Evolutionary conservation across 2,113 vertebrate species (phyloP), one percentile per base, ranked within the genome.

Genomic region (Plecturocebus donacophilus): DNA sequence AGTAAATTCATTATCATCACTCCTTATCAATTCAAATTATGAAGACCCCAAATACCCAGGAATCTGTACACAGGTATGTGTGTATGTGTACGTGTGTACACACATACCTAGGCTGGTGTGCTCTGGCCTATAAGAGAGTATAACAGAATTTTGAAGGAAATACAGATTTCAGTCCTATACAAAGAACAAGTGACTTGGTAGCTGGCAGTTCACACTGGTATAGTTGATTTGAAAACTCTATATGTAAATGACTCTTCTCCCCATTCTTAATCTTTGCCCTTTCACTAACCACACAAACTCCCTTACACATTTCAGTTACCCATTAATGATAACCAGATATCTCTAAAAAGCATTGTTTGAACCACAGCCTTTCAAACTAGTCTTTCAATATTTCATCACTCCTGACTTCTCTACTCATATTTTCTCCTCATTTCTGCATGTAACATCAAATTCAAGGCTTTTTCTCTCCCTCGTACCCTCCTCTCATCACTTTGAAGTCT

Each of bases 401-500:
- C 45, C 64, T 75, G 68, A 98, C 71, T 86, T 96, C 90, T 91
- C 45, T 86, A 95, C 77, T 93, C 87, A 71, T n/a, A 52, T 42
- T 82, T 83, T 42, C 21, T 49, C 42, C 83, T 79, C 73, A 52
- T 73, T 4, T 0, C 88, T 97, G 52, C 66, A 82, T 97, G 86
- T 95, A 19, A 68, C 96, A 95, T 96, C 85, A 97, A 75, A 11
- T 87, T 97, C 90, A 96, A 97, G 94, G 81, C 6, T 49, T 97
- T 64, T 96, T 5, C 32, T 84, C 10, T 84, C 3, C 5, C 47
- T 81, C 10, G 45, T 11, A 84, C 42, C 13, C 47, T 79, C 3
- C 66, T 17, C 68, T 93, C 58, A 47, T 96, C 89, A 96, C 97
- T 98, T 93, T 92, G 94, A 97, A 98, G 94, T 58, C 97, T 96